phyloP scores from a whole-genome alignment of 2,113 vertebrate species.

The Panurus biarmicus region DNA sequence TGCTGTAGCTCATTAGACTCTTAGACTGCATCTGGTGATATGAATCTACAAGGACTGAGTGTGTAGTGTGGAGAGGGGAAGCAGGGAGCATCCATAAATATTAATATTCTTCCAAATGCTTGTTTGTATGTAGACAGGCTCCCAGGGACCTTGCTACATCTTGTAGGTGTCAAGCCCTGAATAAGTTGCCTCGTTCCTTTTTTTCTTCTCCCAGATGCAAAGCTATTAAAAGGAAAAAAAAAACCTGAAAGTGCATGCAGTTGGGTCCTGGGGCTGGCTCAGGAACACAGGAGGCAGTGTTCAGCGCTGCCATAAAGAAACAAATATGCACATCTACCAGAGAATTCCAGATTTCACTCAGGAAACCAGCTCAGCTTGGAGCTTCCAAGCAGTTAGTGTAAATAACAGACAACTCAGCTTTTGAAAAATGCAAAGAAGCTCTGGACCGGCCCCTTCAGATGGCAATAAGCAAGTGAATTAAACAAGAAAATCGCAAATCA shows the following conservation, averaged over 20 bases:
- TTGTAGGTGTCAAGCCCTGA: neutral
- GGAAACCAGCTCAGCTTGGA: slow-evolving; percentile 45
- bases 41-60: neutral
- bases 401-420: neutral
- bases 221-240: neutral
- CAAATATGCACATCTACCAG: neutral
- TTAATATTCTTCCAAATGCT: neutral
- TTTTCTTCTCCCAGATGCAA: neutral
- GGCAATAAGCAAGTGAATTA: neutral
- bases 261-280: neutral
- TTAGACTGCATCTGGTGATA: neutral
- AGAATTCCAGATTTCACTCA: slow-evolving; percentile 37
- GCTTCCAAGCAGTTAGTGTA: slow-evolving; percentile 6
- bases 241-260: neutral
- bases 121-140: neutral
- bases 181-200: neutral
- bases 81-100: neutral
- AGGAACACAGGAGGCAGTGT: slow-evolving; percentile 33
- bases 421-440: neutral
- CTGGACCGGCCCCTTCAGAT: neutral
- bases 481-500: neutral
- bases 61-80: neutral
- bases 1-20: neutral
- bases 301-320: neutral
- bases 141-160: neutral